A percentile compares a stretch with the other conserved stretches of the same genome.
Conservation (phyloP, 1,140 invertebrate species). For the Choristoneura fumiferana region DNA sequence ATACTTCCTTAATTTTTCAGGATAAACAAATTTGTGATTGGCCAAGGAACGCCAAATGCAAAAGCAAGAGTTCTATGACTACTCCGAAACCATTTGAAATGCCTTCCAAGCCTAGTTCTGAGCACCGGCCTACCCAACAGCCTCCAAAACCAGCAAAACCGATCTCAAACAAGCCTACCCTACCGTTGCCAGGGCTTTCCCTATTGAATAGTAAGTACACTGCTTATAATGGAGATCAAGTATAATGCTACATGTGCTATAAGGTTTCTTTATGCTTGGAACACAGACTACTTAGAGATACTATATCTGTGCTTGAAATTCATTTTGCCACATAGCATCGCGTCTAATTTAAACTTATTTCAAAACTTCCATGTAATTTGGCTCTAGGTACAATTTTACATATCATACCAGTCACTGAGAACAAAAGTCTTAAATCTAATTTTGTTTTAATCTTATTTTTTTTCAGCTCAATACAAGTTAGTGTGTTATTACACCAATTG, state of each 20-base stretch:
- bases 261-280: no score
- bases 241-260: no score
- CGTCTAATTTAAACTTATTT: no score
- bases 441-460: slow-evolving; percentile 32
- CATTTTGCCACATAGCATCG: no score
- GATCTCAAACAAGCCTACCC: slow-evolving; percentile 17
- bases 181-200: slow-evolving; percentile 30
- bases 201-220: slow-evolving; percentile 36
- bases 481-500: slow-evolving; percentile 97
- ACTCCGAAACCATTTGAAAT: slow-evolving; percentile 31
- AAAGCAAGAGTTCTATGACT: slow-evolving; percentile 41
- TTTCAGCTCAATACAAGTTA: slow-evolving; percentile 83
- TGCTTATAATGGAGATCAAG: no score
- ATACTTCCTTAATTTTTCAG: slow-evolving; percentile 32
- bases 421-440: no score
- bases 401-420: no score
- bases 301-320: no score
- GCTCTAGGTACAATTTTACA: no score
- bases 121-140: slow-evolving; percentile 25
- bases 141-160: slow-evolving; percentile 23
- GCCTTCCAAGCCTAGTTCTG: slow-evolving; percentile 33
- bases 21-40: slow-evolving; percentile 86
- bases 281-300: no score
- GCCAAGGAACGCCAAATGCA: slow-evolving; percentile 85
- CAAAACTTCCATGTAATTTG: no score